A percentile compares a stretch with the other conserved stretches of the same genome.
phyloP scores from a whole-genome alignment of 2,797 vertebrate genomes.

The Takifugu ocellatus region DNA sequence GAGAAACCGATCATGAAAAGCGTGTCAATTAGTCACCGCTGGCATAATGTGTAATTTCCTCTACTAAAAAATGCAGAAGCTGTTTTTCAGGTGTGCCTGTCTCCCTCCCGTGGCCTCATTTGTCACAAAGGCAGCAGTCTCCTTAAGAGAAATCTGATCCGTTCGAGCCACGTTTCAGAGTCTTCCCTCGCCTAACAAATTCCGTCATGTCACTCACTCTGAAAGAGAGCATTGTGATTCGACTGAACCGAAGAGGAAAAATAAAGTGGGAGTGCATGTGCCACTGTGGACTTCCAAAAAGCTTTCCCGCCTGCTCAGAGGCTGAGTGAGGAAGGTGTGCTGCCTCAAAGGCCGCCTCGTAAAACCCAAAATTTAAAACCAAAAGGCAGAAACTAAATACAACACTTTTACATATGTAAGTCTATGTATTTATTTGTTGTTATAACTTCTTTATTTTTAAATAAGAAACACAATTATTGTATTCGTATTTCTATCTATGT shows the following conservation, averaged over 20 bases:
- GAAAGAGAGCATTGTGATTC: conserved; percentile 76
- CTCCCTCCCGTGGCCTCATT: conserved; percentile 22
- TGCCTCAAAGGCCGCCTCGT: conserved; percentile 18
- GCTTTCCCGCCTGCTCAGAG: conserved; percentile 46
- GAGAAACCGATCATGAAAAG: conserved; percentile 18
- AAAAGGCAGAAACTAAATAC: no score
- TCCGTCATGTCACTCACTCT: conserved; percentile 68
- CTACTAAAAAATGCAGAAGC: conserved; percentile 31
- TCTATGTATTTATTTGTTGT: no score
- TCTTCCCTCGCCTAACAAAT: conserved; percentile 67
- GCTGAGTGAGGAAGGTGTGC: conserved; percentile 2
- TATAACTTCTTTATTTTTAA: no score
- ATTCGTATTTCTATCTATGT: no score
- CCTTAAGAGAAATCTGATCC: conserved; percentile 49
- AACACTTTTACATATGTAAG: no score
- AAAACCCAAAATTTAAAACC: no score
- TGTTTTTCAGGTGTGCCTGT: conserved; percentile 9
- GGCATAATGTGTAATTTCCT: conserved; percentile 10
- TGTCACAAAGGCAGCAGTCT: conserved; percentile 38
- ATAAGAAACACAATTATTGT: no score
- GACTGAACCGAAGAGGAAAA: conserved; percentile 40
- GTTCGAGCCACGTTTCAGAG: conserved; percentile 51
- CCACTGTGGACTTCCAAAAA: conserved; percentile 25
- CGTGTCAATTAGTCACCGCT: conserved; percentile 34
- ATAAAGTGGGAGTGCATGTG: conserved; percentile 44